These are phyloP conservation scores for Psilanteris sp. DNA, from an alignment of 1,140 invertebrate species.

Conservation along the genomic window DNA sequence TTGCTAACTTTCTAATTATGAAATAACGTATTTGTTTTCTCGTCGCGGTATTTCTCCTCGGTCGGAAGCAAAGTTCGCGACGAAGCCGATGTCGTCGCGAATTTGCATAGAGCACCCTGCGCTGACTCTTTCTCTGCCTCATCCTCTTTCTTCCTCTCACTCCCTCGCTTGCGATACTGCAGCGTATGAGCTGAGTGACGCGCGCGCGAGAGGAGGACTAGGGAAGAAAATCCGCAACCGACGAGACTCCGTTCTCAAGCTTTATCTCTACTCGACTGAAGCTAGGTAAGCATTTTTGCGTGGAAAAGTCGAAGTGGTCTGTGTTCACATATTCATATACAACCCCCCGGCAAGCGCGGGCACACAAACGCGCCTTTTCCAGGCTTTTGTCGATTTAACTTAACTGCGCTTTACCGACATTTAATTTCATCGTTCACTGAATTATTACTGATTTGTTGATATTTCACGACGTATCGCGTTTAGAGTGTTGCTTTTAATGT, in stretches of 20 bases:
- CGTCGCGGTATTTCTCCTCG: slow-evolving; percentile 40
- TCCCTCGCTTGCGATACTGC: slow-evolving; percentile 27
- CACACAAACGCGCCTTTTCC: slow-evolving; percentile 24
- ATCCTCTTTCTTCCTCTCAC: background rate
- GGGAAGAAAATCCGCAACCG: slow-evolving; percentile 60
- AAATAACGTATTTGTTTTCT: slow-evolving; percentile 62
- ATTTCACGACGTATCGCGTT: slow-evolving; percentile 20
- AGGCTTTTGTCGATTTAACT: slow-evolving; percentile 48
- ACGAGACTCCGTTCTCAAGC: slow-evolving; percentile 56
- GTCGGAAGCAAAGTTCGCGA: slow-evolving; percentile 52
- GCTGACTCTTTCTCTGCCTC: background rate
- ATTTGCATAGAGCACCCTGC: slow-evolving; percentile 53
- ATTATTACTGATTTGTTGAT: slow-evolving; percentile 49
- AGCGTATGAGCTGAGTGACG: slow-evolving; percentile 42
- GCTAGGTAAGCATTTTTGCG: slow-evolving; percentile 63
- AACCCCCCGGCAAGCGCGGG: background rate
- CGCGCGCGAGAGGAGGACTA: slow-evolving; percentile 1
- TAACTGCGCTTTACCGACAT: slow-evolving; percentile 34
- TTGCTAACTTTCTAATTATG: slow-evolving; percentile 60
- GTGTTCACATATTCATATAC: slow-evolving; percentile 41
- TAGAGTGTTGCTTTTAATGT: no score
- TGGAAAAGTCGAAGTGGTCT: slow-evolving; percentile 33
- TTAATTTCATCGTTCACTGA: slow-evolving; percentile 62
- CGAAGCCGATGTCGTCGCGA: slow-evolving; percentile 48
- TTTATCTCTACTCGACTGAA: slow-evolving; percentile 53